phyloP scores from a whole-genome alignment of 2,113 vertebrate genomes.

The Tichodroma muraria region DNA sequence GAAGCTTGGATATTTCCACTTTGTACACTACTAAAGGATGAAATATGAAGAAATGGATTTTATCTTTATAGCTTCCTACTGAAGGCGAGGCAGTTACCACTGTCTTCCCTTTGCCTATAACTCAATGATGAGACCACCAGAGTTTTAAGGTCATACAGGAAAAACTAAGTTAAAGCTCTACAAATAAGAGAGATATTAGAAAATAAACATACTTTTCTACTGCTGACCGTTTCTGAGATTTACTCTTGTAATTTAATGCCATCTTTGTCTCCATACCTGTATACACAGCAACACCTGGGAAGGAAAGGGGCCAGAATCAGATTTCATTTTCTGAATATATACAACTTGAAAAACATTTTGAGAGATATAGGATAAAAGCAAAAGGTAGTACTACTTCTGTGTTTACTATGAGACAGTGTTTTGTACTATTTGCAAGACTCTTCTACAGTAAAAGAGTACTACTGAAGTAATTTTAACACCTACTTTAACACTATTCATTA shows the following conservation, averaged over 20 bases:
- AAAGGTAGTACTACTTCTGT: not conserved
- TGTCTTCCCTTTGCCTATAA: not conserved
- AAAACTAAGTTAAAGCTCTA: conserved; percentile 15
- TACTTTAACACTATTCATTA: not conserved
- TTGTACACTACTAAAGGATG: not conserved
- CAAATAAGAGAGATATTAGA: not conserved
- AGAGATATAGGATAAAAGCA: not conserved
- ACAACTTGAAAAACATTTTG: not conserved
- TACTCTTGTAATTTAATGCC: conserved; percentile 99
- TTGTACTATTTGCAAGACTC: not conserved
- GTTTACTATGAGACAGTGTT: not conserved
- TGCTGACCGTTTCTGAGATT: conserved; percentile 97
- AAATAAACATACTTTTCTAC: conserved; percentile 90
- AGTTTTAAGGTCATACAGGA: not conserved
- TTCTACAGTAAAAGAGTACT: not conserved
- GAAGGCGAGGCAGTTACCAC: not conserved
- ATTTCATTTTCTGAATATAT: not conserved
- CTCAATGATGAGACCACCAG: not conserved
- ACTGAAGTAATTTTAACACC: not conserved
- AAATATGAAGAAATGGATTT: not conserved
- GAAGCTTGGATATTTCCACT: not conserved
- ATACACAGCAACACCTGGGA: conserved; percentile 92
- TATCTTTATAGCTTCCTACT: not conserved
- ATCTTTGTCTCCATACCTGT: conserved; percentile 99
- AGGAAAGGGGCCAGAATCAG: conserved; percentile 14